Evolutionary conservation across 2,113 vertebrate genomes (phyloP), one percentile per base, ranked within the genome.

Genomic region (Lichenostomus cassidix): DNA sequence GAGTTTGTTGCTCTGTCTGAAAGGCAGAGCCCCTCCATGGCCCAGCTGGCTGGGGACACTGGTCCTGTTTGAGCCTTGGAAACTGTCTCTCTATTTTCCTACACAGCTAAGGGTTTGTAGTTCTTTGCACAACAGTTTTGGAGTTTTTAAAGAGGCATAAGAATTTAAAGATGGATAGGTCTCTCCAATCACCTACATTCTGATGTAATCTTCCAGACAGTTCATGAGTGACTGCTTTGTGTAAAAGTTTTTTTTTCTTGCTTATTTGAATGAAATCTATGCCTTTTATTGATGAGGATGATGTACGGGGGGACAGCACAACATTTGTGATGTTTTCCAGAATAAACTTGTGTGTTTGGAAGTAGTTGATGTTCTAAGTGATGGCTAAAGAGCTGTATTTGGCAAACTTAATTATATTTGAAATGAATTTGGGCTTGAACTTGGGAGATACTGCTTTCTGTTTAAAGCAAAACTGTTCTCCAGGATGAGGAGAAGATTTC

Each of bases 121-220:
- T 5, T 24, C 31, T 76, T 60, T 44, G 23, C 1, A 2, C 35
- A 18, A 29, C 16, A 3, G 2, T 28, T 23, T 18, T 69, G 23
- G 5, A 3, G 2, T 39, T 21, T 41, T 47, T 47, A 2, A 68
- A 62, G 6, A 49, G 5, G 2, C 4, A 65, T 20, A 63, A 77
- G 19, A 21, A 37, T 21, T 46, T 9, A 46, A 84, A 20, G 24
- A 27, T 3, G 0, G 12, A 0, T 5, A 13, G 7, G 11, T 79
- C 15, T 33, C 59, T 70, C 19, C 5, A 35, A 9, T 50, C 21
- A 29, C 14, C n/a, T 41, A 5, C n/a, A 15, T 29, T 60, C 25
- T 49, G 24, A 2, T 3, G 5, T 21, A 46, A 65, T 28, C 24
- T 5, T 42, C 11, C 24, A 31, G 39, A 11, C 10, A 52, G 10